Evolutionary conservation across 1,140 invertebrate genomes (phyloP), one percentile per base, ranked within the genome.

Genomic region (Nephila pilipes): DNA sequence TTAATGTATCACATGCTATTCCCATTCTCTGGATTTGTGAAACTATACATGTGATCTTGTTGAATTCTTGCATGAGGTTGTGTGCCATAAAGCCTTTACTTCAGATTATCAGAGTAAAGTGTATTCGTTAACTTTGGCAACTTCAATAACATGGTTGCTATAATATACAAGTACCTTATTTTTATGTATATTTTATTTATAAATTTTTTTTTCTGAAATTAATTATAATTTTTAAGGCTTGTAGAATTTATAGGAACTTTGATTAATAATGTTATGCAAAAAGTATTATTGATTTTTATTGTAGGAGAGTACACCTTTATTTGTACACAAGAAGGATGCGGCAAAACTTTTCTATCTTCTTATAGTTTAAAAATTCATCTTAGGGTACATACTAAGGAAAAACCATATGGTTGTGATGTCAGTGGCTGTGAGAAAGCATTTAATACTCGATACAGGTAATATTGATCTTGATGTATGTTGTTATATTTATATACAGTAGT

Each of bases 231-330:
- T 22, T 60, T 5, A 58, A 0, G 14, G 57, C 5, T 60, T 12
- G 57, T 22, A 1, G 58, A 6, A n/a, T 60, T 20, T 60, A 22
- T 2, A 22, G 58, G 18, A 18, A 60, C n/a, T 60, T 60, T 3
- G 6, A 81, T n/a, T n/a, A 54, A 81, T 14, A 38, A 10, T 18
- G 10, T 38, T 81, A 16, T 81, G 6, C 18, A 46, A 46, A 46
- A 38, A 79, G n/a, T 58, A 25, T 25, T 90, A 32, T 60, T 87
- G 46, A 6, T 94, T 92, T 94, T 79, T 75, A 36, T 94, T 94
- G 94, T 96, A 99, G 98, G 98, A 95, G 98, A 99, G 96, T 99
- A 98, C 96, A 97, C 97, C 95, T 99, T 99, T 96, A 97, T 98
- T 95, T 99, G 98, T 96, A 97, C 97, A 54, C 97, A 98, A 95